phyloP scores from a whole-genome alignment of 1,140 invertebrate species.

The Trachymyrmex cornetzi region DNA sequence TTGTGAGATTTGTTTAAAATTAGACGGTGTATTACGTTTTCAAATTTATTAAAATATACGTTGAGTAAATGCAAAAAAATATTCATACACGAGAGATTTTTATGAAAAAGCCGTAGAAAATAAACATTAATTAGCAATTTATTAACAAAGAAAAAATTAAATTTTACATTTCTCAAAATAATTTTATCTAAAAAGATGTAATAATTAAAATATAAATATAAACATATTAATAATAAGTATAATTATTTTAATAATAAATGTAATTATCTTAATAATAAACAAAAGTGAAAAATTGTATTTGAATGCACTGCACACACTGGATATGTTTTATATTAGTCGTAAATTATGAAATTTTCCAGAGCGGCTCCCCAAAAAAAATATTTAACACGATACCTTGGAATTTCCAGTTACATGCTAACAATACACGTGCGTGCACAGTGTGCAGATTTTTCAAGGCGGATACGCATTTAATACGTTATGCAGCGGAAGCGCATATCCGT shows the following conservation, averaged over 20 bases:
- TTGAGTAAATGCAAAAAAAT: too few relatives aligned
- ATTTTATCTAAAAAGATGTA: too few relatives aligned
- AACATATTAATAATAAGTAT: too few relatives aligned
- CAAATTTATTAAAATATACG: background rate
- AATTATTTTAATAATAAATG: too few relatives aligned
- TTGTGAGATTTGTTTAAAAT: background rate
- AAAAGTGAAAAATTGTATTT: background rate
- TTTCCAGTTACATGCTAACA: background rate
- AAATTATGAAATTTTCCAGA: background rate
- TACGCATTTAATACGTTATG: slow-evolving; percentile 12
- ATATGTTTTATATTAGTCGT: background rate
- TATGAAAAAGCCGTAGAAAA: too few relatives aligned
- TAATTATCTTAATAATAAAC: too few relatives aligned
- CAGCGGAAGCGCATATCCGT: slow-evolving; percentile 38
- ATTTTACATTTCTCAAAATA: too few relatives aligned
- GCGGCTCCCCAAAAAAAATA: too few relatives aligned
- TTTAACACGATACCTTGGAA: slow-evolving; percentile 11
- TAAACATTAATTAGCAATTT: too few relatives aligned
- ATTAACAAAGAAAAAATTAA: too few relatives aligned
- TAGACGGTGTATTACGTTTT: background rate
- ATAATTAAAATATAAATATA: too few relatives aligned
- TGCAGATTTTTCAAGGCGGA: slow-evolving; percentile 36
- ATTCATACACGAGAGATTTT: too few relatives aligned
- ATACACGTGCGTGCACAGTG: background rate
- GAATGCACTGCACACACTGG: background rate